Conservation (phyloP, 2,113 vertebrate genomes). For the Catharus bicknelli region DNA sequence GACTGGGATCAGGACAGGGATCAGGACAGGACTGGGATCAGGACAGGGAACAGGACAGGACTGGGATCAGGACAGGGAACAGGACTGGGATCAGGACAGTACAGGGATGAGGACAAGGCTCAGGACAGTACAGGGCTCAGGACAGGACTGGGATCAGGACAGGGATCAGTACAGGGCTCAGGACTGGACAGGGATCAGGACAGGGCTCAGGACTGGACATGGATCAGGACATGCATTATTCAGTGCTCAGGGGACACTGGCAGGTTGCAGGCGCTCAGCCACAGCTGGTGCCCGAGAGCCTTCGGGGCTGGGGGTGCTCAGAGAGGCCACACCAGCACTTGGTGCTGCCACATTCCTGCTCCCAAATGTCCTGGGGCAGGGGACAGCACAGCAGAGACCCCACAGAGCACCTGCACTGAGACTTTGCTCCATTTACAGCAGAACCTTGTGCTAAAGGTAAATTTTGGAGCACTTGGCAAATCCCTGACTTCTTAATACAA, state of each 20-base stretch:
- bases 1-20: too few relatives aligned
- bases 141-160: too few relatives aligned
- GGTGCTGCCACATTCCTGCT: not conserved
- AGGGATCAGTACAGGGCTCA: too few relatives aligned
- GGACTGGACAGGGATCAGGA: too few relatives aligned
- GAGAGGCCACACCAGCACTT: rapidly evolving
- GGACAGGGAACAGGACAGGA: too few relatives aligned
- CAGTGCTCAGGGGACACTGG: not conserved
- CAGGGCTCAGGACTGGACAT: too few relatives aligned
- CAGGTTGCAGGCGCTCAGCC: not conserved
- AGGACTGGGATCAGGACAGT: too few relatives aligned
- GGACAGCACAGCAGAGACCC: not conserved
- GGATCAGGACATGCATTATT: not conserved
- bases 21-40: too few relatives aligned
- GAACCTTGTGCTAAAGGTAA: not conserved
- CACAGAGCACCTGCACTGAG: rapidly evolving
- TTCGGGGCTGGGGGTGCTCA: not conserved
- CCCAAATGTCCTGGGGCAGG: not conserved
- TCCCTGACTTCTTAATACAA: not conserved
- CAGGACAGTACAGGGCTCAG: too few relatives aligned
- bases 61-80: too few relatives aligned
- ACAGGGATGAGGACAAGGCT: too few relatives aligned
- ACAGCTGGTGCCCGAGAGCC: not conserved
- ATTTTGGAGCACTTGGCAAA: not conserved
- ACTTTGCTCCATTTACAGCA: not conserved